Evolutionary conservation across 1,140 invertebrate genomes (phyloP).

Genomic region (Drosophila kepulauana): DNA sequence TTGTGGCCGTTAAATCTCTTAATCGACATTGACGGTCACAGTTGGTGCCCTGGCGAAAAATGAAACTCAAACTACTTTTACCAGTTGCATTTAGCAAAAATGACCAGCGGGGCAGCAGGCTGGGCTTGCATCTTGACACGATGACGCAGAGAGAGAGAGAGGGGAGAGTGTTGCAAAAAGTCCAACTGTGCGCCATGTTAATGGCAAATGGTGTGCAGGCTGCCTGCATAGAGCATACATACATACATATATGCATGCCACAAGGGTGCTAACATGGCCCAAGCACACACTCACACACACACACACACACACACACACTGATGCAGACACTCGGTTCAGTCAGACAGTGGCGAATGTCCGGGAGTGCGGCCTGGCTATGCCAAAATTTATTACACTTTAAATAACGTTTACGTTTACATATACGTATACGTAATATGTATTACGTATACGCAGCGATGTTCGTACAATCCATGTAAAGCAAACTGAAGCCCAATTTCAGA

Average conservation of each 20-base stretch:
- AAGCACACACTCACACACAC: constrained; percentile 16
- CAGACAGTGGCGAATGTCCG: constrained; percentile 19
- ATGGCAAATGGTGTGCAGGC: constrained; percentile 60
- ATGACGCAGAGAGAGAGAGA: neutral
- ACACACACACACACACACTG: constrained; percentile 17
- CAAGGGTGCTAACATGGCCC: constrained; percentile 54
- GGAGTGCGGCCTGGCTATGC: constrained; percentile 28
- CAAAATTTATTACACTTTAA: constrained; percentile 73
- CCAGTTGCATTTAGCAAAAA: constrained; percentile 75
- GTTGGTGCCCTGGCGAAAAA: constrained; percentile 61
- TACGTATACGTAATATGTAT: constrained; percentile 38
- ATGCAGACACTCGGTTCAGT: neutral
- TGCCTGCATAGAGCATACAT: constrained; percentile 8
- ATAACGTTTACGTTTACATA: constrained; percentile 56
- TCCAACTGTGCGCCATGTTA: constrained; percentile 73
- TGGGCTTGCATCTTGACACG: constrained; percentile 20
- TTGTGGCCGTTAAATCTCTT: constrained; percentile 72
- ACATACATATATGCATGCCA: constrained; percentile 31
- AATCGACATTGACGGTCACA: constrained; percentile 76
- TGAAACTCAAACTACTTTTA: constrained; percentile 70
- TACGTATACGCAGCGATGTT: constrained; percentile 8
- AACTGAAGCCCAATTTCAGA: constrained; percentile 19
- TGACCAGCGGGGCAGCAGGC: constrained; percentile 1
- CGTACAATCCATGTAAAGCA: neutral
- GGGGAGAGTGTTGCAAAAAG: constrained; percentile 47